Evolutionary conservation across 2,888 invertebrate species (phyloP).

Genomic region (Adelphocoris suturalis): DNA sequence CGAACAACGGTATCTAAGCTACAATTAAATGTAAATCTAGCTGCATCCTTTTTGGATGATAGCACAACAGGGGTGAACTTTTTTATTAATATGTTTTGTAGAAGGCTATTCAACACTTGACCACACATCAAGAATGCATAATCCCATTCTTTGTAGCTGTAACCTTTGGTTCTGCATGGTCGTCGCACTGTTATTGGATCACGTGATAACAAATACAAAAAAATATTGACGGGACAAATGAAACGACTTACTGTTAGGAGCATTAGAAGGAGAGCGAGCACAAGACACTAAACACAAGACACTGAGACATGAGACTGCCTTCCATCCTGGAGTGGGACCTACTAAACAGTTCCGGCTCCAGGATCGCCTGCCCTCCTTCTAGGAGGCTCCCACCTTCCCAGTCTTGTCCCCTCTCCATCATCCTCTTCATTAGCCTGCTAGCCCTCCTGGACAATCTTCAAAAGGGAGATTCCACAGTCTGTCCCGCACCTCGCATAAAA

Average conservation of each 20-base stretch:
- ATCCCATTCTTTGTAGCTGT: too few relatives aligned
- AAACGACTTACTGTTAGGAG: conserved; percentile 56
- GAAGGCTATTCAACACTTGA: too few relatives aligned
- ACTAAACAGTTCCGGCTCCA: conserved; percentile 70
- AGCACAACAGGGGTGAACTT: too few relatives aligned
- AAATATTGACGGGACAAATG: not conserved
- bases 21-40: too few relatives aligned
- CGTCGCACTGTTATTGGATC: too few relatives aligned
- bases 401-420: not conserved
- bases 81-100: too few relatives aligned
- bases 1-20: too few relatives aligned
- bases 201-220: too few relatives aligned
- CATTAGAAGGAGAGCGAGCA: conserved; percentile 68
- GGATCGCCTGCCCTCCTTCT: conserved; percentile 64
- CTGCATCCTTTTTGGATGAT: too few relatives aligned
- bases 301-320: conserved; percentile 60
- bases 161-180: too few relatives aligned
- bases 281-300: conserved; percentile 62
- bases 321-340: conserved; percentile 69
- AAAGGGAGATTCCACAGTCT: not conserved
- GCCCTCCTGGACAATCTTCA: not conserved
- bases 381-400: conserved; percentile 37
- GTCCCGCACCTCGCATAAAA: not conserved
- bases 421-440: not conserved
- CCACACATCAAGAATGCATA: too few relatives aligned